phyloP scores from a whole-genome alignment of 2,797 vertebrate genomes.

The Rhinatrema bivittatum region DNA sequence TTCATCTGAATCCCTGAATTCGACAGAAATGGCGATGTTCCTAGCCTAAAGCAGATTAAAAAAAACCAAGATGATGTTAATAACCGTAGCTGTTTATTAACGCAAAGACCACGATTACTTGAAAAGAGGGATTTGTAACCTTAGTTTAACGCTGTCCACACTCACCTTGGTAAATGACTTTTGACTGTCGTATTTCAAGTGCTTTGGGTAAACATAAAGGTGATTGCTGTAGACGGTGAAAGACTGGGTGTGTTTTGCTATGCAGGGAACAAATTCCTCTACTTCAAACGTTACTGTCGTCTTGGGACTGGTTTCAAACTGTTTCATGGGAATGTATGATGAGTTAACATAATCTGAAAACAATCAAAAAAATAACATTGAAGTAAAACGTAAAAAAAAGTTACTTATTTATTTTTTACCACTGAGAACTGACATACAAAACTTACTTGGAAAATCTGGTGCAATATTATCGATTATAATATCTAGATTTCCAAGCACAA shows the following conservation, averaged over 20 bases:
- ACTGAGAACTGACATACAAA: slow-evolving; percentile 4
- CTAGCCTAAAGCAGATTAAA: slow-evolving; percentile 68
- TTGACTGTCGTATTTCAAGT: slow-evolving; percentile 91
- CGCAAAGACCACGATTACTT: too few relatives aligned
- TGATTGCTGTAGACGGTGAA: slow-evolving; percentile 94
- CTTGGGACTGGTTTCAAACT: slow-evolving; percentile 67
- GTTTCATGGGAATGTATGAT: slow-evolving; percentile 89
- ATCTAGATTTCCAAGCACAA: slow-evolving; percentile 91
- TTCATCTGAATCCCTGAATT: slow-evolving; percentile 92
- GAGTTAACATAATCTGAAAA: slow-evolving; percentile 87
- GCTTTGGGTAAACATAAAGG: slow-evolving; percentile 88
- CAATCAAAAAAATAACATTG: slow-evolving; percentile 11
- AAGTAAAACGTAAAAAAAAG: slow-evolving; percentile 13
- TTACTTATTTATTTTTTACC: not conserved
- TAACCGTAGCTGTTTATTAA: too few relatives aligned
- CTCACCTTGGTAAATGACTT: slow-evolving; percentile 90
- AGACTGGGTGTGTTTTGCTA: slow-evolving; percentile 87
- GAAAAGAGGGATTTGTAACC: too few relatives aligned
- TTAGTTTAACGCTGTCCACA: too few relatives aligned
- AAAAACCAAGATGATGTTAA: too few relatives aligned
- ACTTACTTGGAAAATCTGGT: slow-evolving; percentile 86
- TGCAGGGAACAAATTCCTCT: slow-evolving; percentile 91
- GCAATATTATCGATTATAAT: slow-evolving; percentile 84
- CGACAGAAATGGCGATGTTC: slow-evolving; percentile 88
- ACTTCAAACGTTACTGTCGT: slow-evolving; percentile 73